Percentiles rank a stretch among this genome's conserved stretches.
These are phyloP conservation scores for Paraplagusia blochii DNA, from an alignment of 2,113 vertebrate genomes.

Conservation along the genomic window DNA sequence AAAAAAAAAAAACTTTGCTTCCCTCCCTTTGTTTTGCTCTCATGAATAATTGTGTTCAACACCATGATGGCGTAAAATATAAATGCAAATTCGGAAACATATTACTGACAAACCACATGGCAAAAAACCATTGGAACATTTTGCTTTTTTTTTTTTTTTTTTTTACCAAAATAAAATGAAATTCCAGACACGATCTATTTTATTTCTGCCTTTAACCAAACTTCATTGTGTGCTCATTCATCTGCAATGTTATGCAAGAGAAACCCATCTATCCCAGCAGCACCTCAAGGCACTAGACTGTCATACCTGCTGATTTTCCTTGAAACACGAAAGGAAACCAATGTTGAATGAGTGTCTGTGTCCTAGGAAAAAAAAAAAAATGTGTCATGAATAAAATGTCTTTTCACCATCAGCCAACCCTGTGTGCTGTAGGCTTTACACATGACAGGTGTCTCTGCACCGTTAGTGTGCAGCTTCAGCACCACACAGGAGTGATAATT, in stretches of 20 bases:
- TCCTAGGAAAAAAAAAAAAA: slow-evolving; percentile 12
- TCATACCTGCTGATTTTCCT: slow-evolving; percentile 51
- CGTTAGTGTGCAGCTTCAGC: slow-evolving; percentile 55
- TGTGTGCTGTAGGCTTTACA: slow-evolving; percentile 33
- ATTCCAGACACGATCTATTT: slow-evolving; percentile 54
- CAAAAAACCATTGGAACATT: slow-evolving; percentile 57
- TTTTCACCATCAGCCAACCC: slow-evolving; percentile 42
- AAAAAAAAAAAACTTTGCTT: slow-evolving; percentile 40
- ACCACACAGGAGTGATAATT: slow-evolving; percentile 72
- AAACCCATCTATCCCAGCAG: slow-evolving; percentile 44
- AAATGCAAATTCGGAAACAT: slow-evolving; percentile 59
- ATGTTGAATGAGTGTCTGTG: slow-evolving; percentile 5
- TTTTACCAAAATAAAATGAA: slow-evolving; percentile 33
- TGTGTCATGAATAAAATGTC: slow-evolving; percentile 21
- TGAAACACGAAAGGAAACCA: slow-evolving; percentile 47
- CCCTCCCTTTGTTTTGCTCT: slow-evolving; percentile 42
- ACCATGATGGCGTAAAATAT: slow-evolving; percentile 53
- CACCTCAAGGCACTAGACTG: slow-evolving; percentile 40
- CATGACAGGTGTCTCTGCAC: slow-evolving; percentile 63
- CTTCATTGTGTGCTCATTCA: slow-evolving; percentile 53
- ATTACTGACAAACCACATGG: slow-evolving; percentile 49
- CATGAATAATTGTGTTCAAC: slow-evolving; percentile 49
- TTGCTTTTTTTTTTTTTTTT: no score
- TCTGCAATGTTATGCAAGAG: slow-evolving; percentile 51
- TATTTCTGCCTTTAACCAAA: slow-evolving; percentile 46